A percentile compares a stretch with the other conserved stretches of the same genome.
Evolutionary conservation across 2,797 vertebrate species (phyloP).

Genomic region (Halcyon leucocephala): DNA sequence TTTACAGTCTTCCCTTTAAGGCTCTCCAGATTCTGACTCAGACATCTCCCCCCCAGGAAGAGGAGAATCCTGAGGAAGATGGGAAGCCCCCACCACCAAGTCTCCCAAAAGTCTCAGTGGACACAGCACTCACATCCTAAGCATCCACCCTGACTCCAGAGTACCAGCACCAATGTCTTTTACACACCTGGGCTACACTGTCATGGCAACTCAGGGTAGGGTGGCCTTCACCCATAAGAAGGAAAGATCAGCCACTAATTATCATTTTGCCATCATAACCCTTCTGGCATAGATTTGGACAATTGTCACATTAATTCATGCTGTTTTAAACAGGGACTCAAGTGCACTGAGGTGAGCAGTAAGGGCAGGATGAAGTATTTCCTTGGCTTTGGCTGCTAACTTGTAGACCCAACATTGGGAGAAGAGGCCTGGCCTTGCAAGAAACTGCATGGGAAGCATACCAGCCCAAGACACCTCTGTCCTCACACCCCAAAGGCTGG

Average conservation of each 20-base stretch:
- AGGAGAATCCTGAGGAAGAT: neutral
- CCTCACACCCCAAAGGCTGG: neutral
- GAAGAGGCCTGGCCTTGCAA: neutral
- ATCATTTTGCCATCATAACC: neutral
- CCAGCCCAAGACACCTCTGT: neutral
- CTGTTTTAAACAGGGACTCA: neutral
- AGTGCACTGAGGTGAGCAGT: neutral
- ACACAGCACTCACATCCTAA: neutral
- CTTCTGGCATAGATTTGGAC: neutral
- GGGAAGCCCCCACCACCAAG: neutral
- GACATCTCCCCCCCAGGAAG: neutral
- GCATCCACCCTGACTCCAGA: neutral
- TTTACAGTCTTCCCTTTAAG: neutral
- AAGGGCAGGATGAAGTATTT: neutral
- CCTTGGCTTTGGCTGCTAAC: neutral
- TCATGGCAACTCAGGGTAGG: neutral
- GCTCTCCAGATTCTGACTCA: neutral
- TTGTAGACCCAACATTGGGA: neutral
- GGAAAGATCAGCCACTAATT: neutral
- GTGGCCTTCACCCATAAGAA: accelerated
- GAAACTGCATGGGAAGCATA: accelerated
- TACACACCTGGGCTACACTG: neutral
- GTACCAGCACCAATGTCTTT: neutral
- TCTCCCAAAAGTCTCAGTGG: neutral
- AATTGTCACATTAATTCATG: neutral